These are phyloP conservation scores for Himalopsyche tibetana DNA, from an alignment of 2,888 invertebrate genomes.

Conservation along the genomic window DNA sequence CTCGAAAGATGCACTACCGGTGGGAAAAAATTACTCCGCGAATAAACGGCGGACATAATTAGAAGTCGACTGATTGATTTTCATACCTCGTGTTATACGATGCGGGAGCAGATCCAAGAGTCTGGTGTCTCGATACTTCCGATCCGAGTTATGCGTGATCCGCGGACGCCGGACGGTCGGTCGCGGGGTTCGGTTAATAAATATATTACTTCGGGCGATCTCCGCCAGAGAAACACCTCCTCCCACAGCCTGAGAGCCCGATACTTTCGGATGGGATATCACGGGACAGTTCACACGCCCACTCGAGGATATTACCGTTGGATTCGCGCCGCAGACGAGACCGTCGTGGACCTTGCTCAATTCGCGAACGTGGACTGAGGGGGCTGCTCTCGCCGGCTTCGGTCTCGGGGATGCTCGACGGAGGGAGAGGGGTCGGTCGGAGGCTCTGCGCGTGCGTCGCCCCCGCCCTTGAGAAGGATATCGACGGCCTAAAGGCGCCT, in stretches of 20 bases:
- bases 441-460: not conserved
- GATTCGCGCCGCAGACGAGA: constrained; percentile 5
- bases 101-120: not conserved
- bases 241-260: not conserved
- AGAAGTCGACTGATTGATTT: not conserved
- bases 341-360: constrained; percentile 26
- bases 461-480: constrained; percentile 70
- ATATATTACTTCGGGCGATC: constrained; percentile 7
- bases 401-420: not conserved
- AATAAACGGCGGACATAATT: not conserved
- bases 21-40: not conserved
- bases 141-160: not conserved
- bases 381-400: not conserved
- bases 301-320: constrained; percentile 22
- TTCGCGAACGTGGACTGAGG: not conserved
- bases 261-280: not conserved
- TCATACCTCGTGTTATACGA: not conserved
- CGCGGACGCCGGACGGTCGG: not conserved
- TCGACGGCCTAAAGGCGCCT: constrained; percentile 68
- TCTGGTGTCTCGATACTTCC: constrained; percentile 19
- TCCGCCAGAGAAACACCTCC: constrained; percentile 26
- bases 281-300: constrained; percentile 17
- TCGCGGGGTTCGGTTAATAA: constrained; percentile 3
- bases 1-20: not conserved
- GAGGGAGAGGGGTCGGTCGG: not conserved